A percentile compares a stretch with the other conserved stretches of the same genome.
These are phyloP conservation scores for Peromyscus eremicus DNA, from an alignment of 2,797 vertebrate species.

Conservation along the genomic window DNA sequence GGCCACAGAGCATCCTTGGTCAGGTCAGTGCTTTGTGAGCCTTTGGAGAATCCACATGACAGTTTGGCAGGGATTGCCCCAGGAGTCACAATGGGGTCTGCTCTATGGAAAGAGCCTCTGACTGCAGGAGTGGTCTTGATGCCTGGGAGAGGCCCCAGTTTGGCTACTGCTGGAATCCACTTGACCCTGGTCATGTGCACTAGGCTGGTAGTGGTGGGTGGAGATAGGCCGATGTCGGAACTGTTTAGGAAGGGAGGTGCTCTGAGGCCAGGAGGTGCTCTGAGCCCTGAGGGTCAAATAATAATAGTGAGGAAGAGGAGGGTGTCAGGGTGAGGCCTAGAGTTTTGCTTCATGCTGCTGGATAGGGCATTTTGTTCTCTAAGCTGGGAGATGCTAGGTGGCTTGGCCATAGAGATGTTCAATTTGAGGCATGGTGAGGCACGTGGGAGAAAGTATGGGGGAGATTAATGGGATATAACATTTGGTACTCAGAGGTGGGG, in stretches of 20 bases:
- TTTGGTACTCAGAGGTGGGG: neutral
- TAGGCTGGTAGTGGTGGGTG: neutral
- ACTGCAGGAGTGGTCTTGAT: neutral
- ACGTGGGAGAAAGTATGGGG: neutral
- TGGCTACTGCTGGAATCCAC: neutral
- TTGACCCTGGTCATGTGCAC: neutral
- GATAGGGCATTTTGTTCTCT: neutral
- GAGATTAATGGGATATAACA: neutral
- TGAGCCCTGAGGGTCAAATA: neutral
- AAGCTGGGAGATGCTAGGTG: neutral
- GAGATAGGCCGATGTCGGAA: neutral
- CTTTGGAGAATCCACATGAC: neutral
- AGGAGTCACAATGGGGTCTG: neutral
- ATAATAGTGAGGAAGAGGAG: neutral
- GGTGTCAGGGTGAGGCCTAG: fast-evolving
- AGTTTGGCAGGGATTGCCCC: neutral
- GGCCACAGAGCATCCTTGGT: fast-evolving
- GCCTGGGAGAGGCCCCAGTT: no score
- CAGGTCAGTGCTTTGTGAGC: no score
- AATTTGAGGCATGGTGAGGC: neutral
- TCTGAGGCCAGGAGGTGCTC: fast-evolving
- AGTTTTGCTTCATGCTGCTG: neutral
- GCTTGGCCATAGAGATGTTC: neutral
- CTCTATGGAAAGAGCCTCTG: neutral
- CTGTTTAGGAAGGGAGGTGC: no score